Base-by-base conservation (phyloP, 2,797 vertebrate species). In the Oryzias sinensis region DNA sequence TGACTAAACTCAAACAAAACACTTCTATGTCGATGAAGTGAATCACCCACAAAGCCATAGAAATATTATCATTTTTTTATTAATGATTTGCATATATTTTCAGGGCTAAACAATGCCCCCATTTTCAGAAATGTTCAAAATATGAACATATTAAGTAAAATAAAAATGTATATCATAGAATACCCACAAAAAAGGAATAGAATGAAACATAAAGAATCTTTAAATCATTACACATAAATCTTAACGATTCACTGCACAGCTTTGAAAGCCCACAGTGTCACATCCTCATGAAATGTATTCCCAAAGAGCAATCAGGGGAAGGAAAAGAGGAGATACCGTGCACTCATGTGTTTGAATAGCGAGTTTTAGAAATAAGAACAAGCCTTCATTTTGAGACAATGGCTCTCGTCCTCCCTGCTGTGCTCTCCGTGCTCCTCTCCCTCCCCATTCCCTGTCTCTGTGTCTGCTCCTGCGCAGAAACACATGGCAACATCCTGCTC, bases 401-500 rank as follows among this genome's bases (percentile, higher is more conserved):
- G 79, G 81, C 80, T 77, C 47, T 2, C 40, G 68, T 87, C 84
- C 86, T 81, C 87, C 87, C 86, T 14, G 84, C 84, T 89, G 87
- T 59, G 81, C 66, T 83, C 79, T 66, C 74, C 79, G 68, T 76
- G 76, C 81, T 82, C 78, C 80, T 81, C 83, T 81, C 84, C 72
- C 74, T 77, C 81, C 73, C 80, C 56, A 41, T 73, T 71, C 83
- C 63, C 74, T 56, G 49, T 72, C 63, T 70, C 62, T 82, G 70
- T 82, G 84, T 90, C 87, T 87, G 80, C 77, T 78, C 77, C 70
- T 83, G 85, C 91, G 87, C 85, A 90, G 78, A 90, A 90, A 89
- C 89, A 91, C 87, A 82, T 80, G 68, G 88, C 86, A 37, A 89
- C 88, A 88, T 91, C 90, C 91, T 90, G 89, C 87, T 82, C 80